Conservation (phyloP, 2,888 invertebrate species). For the Eristalinus sepulchralis region DNA sequence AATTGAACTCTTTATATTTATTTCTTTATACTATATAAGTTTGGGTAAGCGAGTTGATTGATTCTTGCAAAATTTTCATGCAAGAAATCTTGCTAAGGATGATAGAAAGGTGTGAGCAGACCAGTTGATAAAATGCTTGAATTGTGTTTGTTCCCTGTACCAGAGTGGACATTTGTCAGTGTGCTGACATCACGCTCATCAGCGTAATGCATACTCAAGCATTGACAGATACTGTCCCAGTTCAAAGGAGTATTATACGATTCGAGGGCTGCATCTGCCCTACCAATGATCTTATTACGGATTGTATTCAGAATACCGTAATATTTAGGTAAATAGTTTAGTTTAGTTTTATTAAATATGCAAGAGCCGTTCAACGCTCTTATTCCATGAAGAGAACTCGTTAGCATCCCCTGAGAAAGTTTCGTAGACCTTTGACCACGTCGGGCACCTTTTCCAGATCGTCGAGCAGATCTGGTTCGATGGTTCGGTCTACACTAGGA, state of each 20-base stretch:
- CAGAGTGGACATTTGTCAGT: neutral
- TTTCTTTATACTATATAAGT: too few relatives aligned
- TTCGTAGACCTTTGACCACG: neutral
- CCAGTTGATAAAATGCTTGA: slow-evolving; percentile 1
- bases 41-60: too few relatives aligned
- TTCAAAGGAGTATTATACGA: neutral
- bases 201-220: too few relatives aligned
- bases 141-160: neutral
- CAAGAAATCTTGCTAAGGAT: neutral
- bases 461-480: neutral
- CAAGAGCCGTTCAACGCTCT: neutral
- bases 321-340: slow-evolving; percentile 6
- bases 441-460: too few relatives aligned
- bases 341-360: neutral
- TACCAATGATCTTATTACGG: slow-evolving; percentile 1
- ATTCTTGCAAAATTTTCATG: too few relatives aligned
- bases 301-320: neutral
- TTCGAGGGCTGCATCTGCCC: neutral
- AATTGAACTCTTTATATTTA: too few relatives aligned
- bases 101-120: neutral
- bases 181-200: neutral
- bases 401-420: neutral
- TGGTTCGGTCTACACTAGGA: neutral
- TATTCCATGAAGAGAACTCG: neutral
- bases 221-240: too few relatives aligned